Percentiles rank a stretch among this genome's conserved stretches.
Evolutionary conservation across 2,888 invertebrate species (phyloP).

Genomic region (Drosophila histrio): DNA sequence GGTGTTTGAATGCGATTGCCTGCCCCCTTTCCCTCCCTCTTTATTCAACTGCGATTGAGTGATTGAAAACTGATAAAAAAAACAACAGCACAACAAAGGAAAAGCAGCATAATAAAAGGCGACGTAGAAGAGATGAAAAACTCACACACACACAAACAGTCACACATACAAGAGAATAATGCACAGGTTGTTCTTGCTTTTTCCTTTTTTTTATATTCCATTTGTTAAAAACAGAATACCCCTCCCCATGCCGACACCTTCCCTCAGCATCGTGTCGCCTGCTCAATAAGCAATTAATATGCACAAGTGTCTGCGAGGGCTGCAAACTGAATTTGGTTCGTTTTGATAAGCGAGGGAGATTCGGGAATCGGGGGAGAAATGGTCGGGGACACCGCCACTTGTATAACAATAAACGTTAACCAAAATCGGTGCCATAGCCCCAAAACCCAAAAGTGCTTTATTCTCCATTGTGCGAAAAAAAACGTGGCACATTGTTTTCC

Average conservation of each 20-base stretch:
- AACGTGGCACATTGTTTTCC: slow-evolving; percentile 62
- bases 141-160: not conserved
- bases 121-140: slow-evolving; percentile 12
- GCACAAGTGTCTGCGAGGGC: slow-evolving; percentile 74
- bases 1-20: not conserved
- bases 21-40: not conserved
- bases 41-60: slow-evolving; percentile 51
- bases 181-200: slow-evolving; percentile 17
- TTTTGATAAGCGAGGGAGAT: slow-evolving; percentile 36
- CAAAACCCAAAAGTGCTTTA: slow-evolving; percentile 31
- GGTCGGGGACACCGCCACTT: slow-evolving; percentile 9
- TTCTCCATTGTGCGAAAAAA: slow-evolving; percentile 38
- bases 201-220: slow-evolving; percentile 35
- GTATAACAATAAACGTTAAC: slow-evolving; percentile 49
- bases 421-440: slow-evolving; percentile 40
- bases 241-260: not conserved
- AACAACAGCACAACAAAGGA: slow-evolving; percentile 8
- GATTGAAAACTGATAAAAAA: slow-evolving; percentile 77
- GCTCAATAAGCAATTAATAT: slow-evolving; percentile 81
- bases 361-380: not conserved
- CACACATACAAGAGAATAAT: slow-evolving; percentile 5
- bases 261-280: slow-evolving; percentile 18
- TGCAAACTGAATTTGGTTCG: slow-evolving; percentile 46
- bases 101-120: slow-evolving; percentile 21
- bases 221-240: slow-evolving; percentile 22